Evolutionary conservation across 2,888 invertebrate genomes (phyloP), one percentile per base, ranked within the genome.

Genomic region (Pristionchus maxplancki): DNA sequence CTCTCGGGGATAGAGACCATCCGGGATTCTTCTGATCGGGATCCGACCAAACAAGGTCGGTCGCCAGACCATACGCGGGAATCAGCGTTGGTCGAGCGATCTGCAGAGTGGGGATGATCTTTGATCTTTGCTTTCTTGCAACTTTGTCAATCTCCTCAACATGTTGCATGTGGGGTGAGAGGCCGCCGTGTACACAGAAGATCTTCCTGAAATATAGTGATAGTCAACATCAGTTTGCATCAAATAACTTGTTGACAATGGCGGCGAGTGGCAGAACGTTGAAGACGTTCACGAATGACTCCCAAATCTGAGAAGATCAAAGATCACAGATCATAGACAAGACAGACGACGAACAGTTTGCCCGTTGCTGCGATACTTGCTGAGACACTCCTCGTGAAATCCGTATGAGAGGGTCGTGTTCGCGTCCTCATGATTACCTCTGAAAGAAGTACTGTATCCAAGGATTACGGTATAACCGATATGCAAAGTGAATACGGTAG

Each of bases 381-480:
- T n/a, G 24, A 34, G 17, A 37, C 88, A 88, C 37, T 88, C 88
- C 11, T 88, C 83, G 15, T 88, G 48, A 48, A 88, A 88, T 44
- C 88, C 88, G 28, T 88, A 88, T 24, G 50, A 48, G 20, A 88
- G 62, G 2, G 88, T 88, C 13, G 83, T 82, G 53, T 88, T 88
- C n/a, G 88, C 88, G 44, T 88, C 88, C 34, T 88, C 88, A 71
- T 88, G 88, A 67, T 88, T 88, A 4, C 88, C 88, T 4, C 88
- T 81, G 37, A n/a, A 28, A 6, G 24, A 20, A 71, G 44, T 5
- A 67, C 11, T 1, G 67, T 15, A 31, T 31, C 1, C 9, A 37
- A 24, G 17, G 44, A 48, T 15, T 78, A 44, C 78, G n/a, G 44
- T 78, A 48, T n/a, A n/a, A n/a, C n/a, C n/a, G n/a, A n/a, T n/a